These are phyloP conservation scores for Pica pica DNA, from an alignment of 2,113 vertebrate genomes.

Conservation along the genomic window DNA sequence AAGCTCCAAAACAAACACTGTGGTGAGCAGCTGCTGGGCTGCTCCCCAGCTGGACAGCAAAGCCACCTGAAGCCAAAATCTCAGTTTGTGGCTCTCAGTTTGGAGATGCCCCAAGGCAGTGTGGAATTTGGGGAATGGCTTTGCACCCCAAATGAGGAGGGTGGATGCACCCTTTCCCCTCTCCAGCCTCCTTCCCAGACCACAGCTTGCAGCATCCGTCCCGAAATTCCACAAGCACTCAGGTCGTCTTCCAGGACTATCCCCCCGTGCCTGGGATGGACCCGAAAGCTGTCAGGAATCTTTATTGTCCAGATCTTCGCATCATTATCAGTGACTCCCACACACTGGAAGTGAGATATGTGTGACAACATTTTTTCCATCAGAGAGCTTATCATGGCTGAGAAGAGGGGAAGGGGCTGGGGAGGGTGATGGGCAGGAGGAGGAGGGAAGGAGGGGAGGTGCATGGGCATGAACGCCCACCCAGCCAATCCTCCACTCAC, in stretches of 20 bases:
- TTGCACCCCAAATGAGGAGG: background rate
- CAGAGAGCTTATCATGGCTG: background rate
- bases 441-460: background rate
- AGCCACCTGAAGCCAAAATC: background rate
- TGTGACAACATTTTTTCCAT: conserved; percentile 57
- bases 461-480: fast-evolving
- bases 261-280: fast-evolving
- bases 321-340: conserved; percentile 13
- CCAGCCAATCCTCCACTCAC: background rate
- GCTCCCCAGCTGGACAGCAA: background rate
- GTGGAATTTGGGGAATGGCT: background rate
- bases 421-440: background rate
- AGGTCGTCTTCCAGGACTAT: background rate
- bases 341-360: conserved; percentile 62
- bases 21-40: background rate
- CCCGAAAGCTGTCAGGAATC: conserved; percentile 23
- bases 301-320: conserved; percentile 40
- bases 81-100: background rate
- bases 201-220: background rate
- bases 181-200: background rate
- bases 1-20: background rate
- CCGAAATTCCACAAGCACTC: background rate
- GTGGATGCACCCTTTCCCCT: background rate
- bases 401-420: background rate
- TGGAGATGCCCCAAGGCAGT: background rate